Evolutionary conservation across 2,113 vertebrate species (phyloP).

Genomic region (Lathamus discolor): DNA sequence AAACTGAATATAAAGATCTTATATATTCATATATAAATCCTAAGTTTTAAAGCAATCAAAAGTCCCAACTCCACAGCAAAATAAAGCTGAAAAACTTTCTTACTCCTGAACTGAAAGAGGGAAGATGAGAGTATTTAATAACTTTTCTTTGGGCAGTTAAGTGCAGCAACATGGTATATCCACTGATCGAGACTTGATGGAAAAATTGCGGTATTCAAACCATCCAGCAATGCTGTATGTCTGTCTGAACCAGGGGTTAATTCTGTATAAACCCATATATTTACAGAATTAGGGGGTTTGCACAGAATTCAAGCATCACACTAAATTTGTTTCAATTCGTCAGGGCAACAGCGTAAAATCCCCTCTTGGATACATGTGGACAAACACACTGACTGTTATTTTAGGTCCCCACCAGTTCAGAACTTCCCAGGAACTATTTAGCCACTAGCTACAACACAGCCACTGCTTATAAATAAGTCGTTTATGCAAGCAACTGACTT

Average conservation of each 20-base stretch:
- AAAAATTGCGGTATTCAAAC: background rate
- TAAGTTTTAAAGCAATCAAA: background rate
- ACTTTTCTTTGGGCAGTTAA: background rate
- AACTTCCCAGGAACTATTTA: background rate
- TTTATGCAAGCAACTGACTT: background rate
- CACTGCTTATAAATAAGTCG: background rate
- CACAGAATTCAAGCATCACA: background rate
- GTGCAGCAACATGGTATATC: background rate
- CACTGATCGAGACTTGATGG: background rate
- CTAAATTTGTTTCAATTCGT: background rate
- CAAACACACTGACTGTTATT: background rate
- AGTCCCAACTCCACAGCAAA: background rate
- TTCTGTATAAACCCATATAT: background rate
- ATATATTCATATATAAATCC: background rate
- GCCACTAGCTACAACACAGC: background rate
- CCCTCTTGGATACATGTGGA: background rate
- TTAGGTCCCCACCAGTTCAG: background rate
- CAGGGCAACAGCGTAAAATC: background rate
- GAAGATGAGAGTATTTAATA: background rate
- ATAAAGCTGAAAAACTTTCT: background rate
- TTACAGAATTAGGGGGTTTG: background rate
- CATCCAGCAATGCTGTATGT: background rate
- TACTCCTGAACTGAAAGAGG: background rate
- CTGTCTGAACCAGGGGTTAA: background rate
- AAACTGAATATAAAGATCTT: background rate